Percentiles rank a stretch among this genome's conserved stretches.
Conservation (phyloP, 2,113 vertebrate genomes). For the Semnornis frantzii region DNA sequence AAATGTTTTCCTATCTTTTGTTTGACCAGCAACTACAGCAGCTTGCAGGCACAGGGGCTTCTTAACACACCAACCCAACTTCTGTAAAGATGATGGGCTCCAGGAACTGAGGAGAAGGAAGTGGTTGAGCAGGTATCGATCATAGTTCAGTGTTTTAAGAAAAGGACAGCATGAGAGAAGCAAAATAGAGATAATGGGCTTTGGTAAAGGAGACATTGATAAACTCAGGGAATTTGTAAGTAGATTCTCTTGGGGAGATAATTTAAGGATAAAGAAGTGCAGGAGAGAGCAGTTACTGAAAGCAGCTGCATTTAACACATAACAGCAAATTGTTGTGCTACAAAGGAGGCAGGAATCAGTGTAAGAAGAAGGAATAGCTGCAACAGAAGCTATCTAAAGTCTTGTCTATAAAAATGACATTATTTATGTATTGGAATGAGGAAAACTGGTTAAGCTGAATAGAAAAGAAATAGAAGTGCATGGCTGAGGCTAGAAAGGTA, state of each 20-base stretch:
- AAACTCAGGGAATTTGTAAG: not conserved
- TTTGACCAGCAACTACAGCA: not conserved
- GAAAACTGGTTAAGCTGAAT: not conserved
- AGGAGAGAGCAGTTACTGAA: not conserved
- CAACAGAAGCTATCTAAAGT: not conserved
- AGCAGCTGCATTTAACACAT: not conserved
- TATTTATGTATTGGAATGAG: not conserved
- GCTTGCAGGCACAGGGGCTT: not conserved
- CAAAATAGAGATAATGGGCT: not conserved
- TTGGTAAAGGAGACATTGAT: not conserved
- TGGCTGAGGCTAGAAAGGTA: not conserved
- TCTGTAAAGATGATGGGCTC: not conserved
- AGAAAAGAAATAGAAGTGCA: not conserved
- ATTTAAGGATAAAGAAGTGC: not conserved
- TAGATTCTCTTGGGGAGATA: not conserved
- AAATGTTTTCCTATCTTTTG: not conserved
- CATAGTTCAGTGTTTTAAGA: not conserved
- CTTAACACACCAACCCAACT: not conserved
- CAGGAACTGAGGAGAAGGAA: not conserved
- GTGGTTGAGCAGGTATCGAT: not conserved
- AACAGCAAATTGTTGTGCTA: not conserved
- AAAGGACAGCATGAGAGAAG: not conserved
- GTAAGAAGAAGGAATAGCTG: not conserved
- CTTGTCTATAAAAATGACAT: not conserved
- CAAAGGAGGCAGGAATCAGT: not conserved